Conservation (phyloP, 1,140 invertebrate genomes). For the Lepidurus apus region DNA sequence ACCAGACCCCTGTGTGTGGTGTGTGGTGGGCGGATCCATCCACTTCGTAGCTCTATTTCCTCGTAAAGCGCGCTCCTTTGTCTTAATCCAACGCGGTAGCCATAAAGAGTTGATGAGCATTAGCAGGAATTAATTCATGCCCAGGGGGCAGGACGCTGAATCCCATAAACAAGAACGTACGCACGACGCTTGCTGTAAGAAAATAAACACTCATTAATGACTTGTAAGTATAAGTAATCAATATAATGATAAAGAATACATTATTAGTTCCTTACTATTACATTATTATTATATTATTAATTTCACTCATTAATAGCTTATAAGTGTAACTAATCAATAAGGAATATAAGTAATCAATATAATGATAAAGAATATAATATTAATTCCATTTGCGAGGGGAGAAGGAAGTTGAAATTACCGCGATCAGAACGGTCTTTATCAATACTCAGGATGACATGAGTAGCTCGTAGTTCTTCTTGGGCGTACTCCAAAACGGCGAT, state of each 20-base stretch:
- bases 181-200: slow-evolving; percentile 70
- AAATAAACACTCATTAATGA: neutral
- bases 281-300: no score
- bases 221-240: no score
- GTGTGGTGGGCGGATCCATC: slow-evolving; percentile 12
- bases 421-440: slow-evolving; percentile 76
- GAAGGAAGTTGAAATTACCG: slow-evolving; percentile 46
- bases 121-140: slow-evolving; percentile 62
- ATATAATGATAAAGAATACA: neutral
- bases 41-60: slow-evolving; percentile 24
- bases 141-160: slow-evolving; percentile 78
- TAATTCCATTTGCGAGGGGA: neutral
- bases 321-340: no score
- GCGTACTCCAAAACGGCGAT: slow-evolving; percentile 90
- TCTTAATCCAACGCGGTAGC: slow-evolving; percentile 67
- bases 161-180: slow-evolving; percentile 95
- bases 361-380: neutral
- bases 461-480: slow-evolving; percentile 82
- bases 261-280: no score
- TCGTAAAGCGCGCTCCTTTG: neutral
- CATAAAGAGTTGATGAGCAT: slow-evolving; percentile 68
- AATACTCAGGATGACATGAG: slow-evolving; percentile 72
- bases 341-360: no score
- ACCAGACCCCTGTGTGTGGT: slow-evolving; percentile 13
- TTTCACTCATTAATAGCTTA: neutral